Percentiles rank a stretch among this genome's conserved stretches.
Evolutionary conservation across 2,113 vertebrate genomes (phyloP).

Genomic region (Parus major): DNA sequence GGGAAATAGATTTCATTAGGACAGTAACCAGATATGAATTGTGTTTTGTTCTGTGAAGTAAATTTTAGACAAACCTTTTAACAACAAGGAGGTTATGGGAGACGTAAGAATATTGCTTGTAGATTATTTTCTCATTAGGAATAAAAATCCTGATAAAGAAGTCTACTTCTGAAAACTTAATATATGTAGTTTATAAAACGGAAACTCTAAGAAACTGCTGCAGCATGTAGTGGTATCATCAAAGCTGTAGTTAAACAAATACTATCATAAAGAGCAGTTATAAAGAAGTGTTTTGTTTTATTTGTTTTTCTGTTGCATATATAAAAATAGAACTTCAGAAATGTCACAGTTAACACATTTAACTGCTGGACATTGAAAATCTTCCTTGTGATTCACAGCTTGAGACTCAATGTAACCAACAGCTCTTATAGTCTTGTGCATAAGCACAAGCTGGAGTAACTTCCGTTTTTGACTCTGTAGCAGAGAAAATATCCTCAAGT

Average conservation of each 20-base stretch:
- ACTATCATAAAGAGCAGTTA: constrained; percentile 52
- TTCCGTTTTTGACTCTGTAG: constrained; percentile 17
- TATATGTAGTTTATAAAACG: constrained; percentile 67
- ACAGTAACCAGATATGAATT: constrained; percentile 56
- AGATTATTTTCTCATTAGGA: constrained; percentile 77
- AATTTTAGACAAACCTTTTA: constrained; percentile 60
- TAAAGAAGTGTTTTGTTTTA: constrained; percentile 47
- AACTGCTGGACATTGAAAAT: constrained; percentile 72
- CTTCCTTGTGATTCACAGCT: constrained; percentile 79
- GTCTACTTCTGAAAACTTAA: constrained; percentile 17
- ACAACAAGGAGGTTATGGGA: neutral
- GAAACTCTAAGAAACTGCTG: constrained; percentile 59
- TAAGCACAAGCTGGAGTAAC: neutral
- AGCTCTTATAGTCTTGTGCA: constrained; percentile 62
- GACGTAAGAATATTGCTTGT: constrained; percentile 57
- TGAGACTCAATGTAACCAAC: constrained; percentile 76
- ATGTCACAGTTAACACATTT: constrained; percentile 70
- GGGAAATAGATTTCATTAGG: constrained; percentile 53
- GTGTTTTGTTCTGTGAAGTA: constrained; percentile 47
- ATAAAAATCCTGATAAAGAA: constrained; percentile 75
- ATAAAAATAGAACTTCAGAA: constrained; percentile 74
- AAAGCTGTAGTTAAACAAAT: constrained; percentile 70
- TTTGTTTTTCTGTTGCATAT: constrained; percentile 31
- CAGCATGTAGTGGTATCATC: constrained; percentile 5
- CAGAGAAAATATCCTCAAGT: constrained; percentile 21